Evolutionary conservation across 2,797 vertebrate species (phyloP).

Genomic region (Semotilus atromaculatus): DNA sequence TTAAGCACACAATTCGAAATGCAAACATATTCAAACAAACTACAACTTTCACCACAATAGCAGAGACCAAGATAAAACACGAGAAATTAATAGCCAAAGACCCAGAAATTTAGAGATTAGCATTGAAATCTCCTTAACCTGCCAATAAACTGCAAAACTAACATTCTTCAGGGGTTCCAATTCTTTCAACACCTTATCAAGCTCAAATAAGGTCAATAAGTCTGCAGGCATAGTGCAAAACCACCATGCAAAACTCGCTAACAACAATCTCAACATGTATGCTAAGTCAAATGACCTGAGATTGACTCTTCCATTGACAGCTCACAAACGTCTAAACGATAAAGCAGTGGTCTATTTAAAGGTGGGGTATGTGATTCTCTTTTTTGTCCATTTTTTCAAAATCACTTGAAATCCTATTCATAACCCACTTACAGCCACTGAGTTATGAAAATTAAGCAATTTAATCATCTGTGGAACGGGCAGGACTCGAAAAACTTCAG

Average conservation of each 20-base stretch:
- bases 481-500: no score
- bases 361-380: no score
- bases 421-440: no score
- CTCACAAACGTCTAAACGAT: background rate
- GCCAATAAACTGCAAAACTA: background rate
- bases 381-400: no score
- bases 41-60: background rate
- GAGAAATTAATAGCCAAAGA: background rate
- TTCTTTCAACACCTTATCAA: conserved; percentile 62
- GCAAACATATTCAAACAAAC: conserved; percentile 18
- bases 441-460: no score
- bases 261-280: conserved; percentile 33
- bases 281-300: background rate
- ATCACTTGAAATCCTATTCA: no score
- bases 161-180: conserved; percentile 55
- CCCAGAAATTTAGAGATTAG: background rate
- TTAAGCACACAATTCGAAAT: background rate
- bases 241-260: background rate
- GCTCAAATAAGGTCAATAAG: conserved; percentile 50
- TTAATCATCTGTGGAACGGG: no score
- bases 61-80: background rate
- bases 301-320: background rate
- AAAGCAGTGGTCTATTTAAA: conserved; percentile 1
- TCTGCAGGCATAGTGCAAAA: conserved; percentile 36
- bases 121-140: background rate